phyloP scores from a whole-genome alignment of 2,113 vertebrate genomes.

The Corythaeola cristata region DNA sequence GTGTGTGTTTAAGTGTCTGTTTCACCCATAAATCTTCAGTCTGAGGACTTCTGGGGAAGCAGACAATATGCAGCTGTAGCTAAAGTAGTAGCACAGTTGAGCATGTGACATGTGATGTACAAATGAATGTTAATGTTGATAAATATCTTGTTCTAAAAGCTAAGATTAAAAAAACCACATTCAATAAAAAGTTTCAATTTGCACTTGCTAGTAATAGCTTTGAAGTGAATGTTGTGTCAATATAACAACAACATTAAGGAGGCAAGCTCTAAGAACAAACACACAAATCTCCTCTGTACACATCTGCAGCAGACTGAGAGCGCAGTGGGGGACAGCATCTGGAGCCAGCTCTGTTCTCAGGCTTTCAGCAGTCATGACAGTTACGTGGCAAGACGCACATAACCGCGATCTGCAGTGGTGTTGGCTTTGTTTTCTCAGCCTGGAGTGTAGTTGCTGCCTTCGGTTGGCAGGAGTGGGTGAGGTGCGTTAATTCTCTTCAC shows the following conservation, averaged over 20 bases:
- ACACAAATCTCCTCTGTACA: not conserved
- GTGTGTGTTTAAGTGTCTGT: not conserved
- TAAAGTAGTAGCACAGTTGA: not conserved
- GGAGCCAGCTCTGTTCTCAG: not conserved
- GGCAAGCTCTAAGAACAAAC: not conserved
- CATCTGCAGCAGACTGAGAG: not conserved
- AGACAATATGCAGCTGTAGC: not conserved
- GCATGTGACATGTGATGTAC: not conserved
- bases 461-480: not conserved
- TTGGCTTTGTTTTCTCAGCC: not conserved
- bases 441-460: not conserved
- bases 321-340: not conserved
- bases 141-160: conserved; percentile 16
- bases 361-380: not conserved
- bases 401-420: not conserved
- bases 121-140: not conserved
- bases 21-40: not conserved
- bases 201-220: not conserved
- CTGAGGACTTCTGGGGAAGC: not conserved
- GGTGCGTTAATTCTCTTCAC: not conserved
- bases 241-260: not conserved
- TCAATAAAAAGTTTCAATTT: conserved; percentile 1
- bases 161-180: not conserved
- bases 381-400: not conserved
- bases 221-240: not conserved